Conservation (phyloP, 2,888 invertebrate species). For the Timandra comae region DNA sequence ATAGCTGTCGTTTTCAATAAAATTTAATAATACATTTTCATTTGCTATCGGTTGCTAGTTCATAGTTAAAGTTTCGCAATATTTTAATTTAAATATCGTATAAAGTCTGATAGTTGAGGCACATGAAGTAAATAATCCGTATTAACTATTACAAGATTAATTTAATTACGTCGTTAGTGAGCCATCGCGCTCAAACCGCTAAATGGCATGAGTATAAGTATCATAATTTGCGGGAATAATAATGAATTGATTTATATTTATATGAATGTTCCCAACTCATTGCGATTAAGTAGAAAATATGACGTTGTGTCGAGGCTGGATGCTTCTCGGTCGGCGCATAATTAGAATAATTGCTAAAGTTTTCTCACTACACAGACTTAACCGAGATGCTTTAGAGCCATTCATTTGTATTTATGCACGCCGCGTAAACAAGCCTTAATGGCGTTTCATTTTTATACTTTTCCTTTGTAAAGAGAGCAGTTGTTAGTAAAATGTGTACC, state of each 20-base stretch:
- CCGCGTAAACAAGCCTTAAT: constrained; percentile 50
- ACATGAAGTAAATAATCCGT: too few relatives aligned
- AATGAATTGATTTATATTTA: constrained; percentile 64
- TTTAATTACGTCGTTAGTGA: constrained; percentile 8
- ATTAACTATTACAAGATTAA: too few relatives aligned
- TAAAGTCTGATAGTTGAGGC: too few relatives aligned
- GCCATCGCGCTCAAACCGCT: neutral
- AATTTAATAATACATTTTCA: too few relatives aligned
- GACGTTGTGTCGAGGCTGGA: constrained; percentile 49
- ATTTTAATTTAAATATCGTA: too few relatives aligned
- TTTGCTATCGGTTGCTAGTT: too few relatives aligned
- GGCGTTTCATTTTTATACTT: constrained; percentile 39
- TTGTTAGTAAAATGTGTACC: constrained; percentile 29
- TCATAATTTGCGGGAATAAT: constrained; percentile 44
- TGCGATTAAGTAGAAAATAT: constrained; percentile 70
- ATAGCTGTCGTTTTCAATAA: too few relatives aligned
- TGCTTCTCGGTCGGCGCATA: constrained; percentile 61
- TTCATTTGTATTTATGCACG: constrained; percentile 60
- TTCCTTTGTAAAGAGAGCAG: constrained; percentile 27
- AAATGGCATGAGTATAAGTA: constrained; percentile 13
- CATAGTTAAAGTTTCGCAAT: too few relatives aligned
- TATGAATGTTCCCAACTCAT: constrained; percentile 55
- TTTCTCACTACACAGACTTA: constrained; percentile 54
- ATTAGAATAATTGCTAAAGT: constrained; percentile 73
- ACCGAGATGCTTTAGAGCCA: constrained; percentile 51